A percentile compares a stretch with the other conserved stretches of the same genome.
phyloP scores from a whole-genome alignment of 2,113 vertebrate genomes.

The Macroglossus sobrinus region DNA sequence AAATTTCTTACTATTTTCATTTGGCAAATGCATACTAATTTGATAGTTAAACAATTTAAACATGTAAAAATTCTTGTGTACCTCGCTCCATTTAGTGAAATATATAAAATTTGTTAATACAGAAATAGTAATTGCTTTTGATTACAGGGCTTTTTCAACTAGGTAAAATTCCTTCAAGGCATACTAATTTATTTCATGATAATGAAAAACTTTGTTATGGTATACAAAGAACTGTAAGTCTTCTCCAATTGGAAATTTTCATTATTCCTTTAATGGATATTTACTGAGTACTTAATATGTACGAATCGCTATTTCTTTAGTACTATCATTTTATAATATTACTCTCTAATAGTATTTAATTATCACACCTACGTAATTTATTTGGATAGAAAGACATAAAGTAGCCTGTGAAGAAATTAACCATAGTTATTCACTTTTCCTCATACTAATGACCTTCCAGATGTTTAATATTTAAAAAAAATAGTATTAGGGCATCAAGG shows the following conservation, averaged over 20 bases:
- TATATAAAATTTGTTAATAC: background rate
- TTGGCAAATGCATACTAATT: constrained; percentile 20
- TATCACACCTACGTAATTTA: background rate
- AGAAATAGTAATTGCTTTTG: background rate
- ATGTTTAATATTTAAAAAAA: background rate
- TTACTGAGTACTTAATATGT: background rate
- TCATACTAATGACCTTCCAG: constrained; percentile 1
- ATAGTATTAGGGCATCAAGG: background rate
- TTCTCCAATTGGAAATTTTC: background rate
- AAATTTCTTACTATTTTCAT: background rate
- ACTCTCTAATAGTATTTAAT: constrained; percentile 19
- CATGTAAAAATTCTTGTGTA: background rate
- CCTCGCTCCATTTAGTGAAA: constrained; percentile 7
- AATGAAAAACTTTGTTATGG: no score
- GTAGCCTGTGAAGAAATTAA: constrained; percentile 4
- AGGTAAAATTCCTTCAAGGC: background rate
- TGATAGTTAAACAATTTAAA: constrained; percentile 28
- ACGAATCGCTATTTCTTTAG: constrained; percentile 25
- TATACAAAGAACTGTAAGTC: background rate
- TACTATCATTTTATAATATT: constrained; percentile 14
- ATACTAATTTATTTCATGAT: background rate
- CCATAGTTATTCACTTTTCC: background rate
- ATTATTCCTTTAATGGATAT: background rate
- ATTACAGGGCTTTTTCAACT: background rate
- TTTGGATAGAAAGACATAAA: constrained; percentile 32